These are phyloP conservation scores for Aplidium turbinatum DNA, from an alignment of 23 tunicate species.

Conservation along the genomic window DNA sequence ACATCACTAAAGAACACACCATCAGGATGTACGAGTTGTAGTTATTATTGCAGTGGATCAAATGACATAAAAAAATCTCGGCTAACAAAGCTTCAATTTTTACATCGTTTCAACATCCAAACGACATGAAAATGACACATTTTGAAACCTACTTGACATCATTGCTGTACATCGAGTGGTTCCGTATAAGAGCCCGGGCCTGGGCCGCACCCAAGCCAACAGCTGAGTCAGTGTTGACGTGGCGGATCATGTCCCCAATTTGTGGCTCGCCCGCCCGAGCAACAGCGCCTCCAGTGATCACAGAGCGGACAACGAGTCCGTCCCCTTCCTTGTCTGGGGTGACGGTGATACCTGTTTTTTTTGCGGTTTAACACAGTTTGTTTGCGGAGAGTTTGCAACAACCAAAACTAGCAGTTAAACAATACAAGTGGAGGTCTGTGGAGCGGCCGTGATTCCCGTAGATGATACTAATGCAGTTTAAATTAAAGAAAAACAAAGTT, in stretches of 20 bases:
- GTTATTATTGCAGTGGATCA: too few relatives aligned
- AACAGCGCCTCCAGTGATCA: conserved; percentile 77
- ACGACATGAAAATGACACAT: too few relatives aligned
- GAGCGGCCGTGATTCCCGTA: too few relatives aligned
- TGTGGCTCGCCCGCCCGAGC: conserved; percentile 68
- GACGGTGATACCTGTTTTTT: conserved; percentile 66
- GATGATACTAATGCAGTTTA: too few relatives aligned
- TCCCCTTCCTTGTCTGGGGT: conserved; percentile 86
- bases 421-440: too few relatives aligned
- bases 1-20: too few relatives aligned
- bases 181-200: conserved; percentile 76
- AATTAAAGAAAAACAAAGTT: too few relatives aligned
- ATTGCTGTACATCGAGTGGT: conserved; percentile 67
- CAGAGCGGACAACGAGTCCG: conserved; percentile 68
- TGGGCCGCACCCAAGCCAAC: conserved; percentile 86
- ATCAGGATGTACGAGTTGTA: too few relatives aligned
- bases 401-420: too few relatives aligned
- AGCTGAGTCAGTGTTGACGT: conserved; percentile 79
- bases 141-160: conserved; percentile 59
- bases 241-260: conserved; percentile 84
- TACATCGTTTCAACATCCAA: too few relatives aligned
- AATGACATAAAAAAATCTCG: too few relatives aligned
- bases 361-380: neutral
- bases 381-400: neutral
- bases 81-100: too few relatives aligned